Evolutionary conservation across 2,888 invertebrate species (phyloP).

Genomic region (Ceraclea dissimilis): DNA sequence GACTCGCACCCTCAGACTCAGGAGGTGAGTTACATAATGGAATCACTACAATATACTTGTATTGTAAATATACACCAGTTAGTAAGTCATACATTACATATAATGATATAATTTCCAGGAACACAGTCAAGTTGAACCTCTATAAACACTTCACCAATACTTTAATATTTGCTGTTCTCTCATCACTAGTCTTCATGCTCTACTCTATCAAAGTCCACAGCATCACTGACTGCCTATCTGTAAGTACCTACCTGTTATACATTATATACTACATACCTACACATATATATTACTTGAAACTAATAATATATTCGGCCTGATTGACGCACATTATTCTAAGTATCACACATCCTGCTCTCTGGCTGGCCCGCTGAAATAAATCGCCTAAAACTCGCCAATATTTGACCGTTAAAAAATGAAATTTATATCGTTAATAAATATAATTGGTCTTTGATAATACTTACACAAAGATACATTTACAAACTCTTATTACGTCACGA

Average conservation of each 20-base stretch:
- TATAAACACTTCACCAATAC: conserved; percentile 94
- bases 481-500: too few species aligned
- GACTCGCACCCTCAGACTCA: conserved; percentile 76
- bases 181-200: conserved; percentile 87
- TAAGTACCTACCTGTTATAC: conserved; percentile 35
- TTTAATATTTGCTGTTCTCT: conserved; percentile 81
- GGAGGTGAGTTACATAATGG: conserved; percentile 45
- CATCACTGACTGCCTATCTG: conserved; percentile 66
- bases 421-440: too few species aligned
- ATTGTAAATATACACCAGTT: not conserved
- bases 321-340: too few species aligned
- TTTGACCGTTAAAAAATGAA: too few species aligned
- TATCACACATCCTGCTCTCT: too few species aligned
- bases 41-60: not conserved
- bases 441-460: too few species aligned
- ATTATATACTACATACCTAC: not conserved
- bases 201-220: conserved; percentile 82
- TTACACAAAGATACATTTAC: too few species aligned
- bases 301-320: too few species aligned
- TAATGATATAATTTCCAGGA: conserved; percentile 51
- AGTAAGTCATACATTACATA: too few species aligned
- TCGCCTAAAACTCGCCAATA: too few species aligned
- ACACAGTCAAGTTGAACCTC: conserved; percentile 80
- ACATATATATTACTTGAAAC: too few species aligned
- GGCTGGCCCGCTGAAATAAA: too few species aligned